Evolutionary conservation across 2,797 vertebrate species (phyloP).

Genomic region (Diplodus sargus): DNA sequence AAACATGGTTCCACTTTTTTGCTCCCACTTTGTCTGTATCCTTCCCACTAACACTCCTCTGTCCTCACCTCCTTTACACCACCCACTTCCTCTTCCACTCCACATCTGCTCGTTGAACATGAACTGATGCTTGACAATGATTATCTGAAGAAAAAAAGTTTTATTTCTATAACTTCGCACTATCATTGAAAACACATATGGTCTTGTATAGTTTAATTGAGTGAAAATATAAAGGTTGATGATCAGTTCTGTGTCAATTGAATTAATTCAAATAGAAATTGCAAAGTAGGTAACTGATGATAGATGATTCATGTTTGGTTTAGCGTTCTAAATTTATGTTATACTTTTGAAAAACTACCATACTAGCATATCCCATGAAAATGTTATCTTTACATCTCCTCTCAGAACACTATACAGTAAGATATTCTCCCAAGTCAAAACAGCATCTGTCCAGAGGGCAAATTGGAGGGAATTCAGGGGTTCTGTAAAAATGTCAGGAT

Average conservation of each 20-base stretch:
- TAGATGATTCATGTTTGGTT: background rate
- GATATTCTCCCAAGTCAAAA: background rate
- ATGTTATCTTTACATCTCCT: background rate
- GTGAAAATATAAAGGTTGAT: constrained; percentile 38
- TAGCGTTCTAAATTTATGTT: constrained; percentile 1
- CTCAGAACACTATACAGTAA: background rate
- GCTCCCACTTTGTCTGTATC: background rate
- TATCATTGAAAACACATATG: constrained; percentile 54
- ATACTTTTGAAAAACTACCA: constrained; percentile 4
- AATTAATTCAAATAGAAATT: constrained; percentile 31
- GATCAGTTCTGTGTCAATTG: constrained; percentile 35
- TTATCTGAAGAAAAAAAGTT: constrained; percentile 55
- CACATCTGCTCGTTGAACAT: constrained; percentile 48
- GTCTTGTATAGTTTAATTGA: constrained; percentile 64
- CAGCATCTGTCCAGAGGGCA: background rate
- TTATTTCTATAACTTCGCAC: constrained; percentile 60
- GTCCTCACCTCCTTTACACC: background rate
- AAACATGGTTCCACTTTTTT: background rate
- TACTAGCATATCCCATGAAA: background rate
- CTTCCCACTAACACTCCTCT: background rate
- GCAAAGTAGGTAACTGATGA: background rate
- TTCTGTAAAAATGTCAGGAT: background rate
- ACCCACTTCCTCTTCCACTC: constrained; percentile 4
- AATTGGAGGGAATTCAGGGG: background rate
- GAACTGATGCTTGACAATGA: constrained; percentile 68